Evolutionary conservation across 2,797 vertebrate genomes (phyloP), one percentile per base, ranked within the genome.

Genomic region (Bucorvus abyssinicus): DNA sequence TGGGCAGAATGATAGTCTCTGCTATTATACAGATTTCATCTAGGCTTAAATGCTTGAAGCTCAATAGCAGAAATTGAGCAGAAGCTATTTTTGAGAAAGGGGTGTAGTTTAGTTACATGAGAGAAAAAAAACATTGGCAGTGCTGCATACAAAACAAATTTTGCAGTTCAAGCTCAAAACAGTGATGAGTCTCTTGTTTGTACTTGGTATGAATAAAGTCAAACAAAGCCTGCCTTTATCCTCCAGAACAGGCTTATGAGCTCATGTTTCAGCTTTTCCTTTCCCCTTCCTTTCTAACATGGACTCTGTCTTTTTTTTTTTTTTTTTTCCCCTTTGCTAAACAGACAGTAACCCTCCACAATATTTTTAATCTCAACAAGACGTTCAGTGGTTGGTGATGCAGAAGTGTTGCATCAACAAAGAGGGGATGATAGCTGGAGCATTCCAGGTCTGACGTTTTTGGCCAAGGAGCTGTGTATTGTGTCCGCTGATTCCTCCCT

Each of bases 161-260:
- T 79, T 87, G 76, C 71, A 67, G 64, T 79, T 84, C 22, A 71
- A 30, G 52, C 94, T 90, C 65, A 71, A 64, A 79, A 40, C 86
- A 84, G 87, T 42, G 96, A 96, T 95, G 95, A 69, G 64, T 38
- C 74, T 80, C 83, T 73, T 87, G 89, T 92, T 96, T 47, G 0
- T 96, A 87, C 59, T 84, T 67, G 56, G 84, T 90, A 91, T 78
- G 92, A 91, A 32, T 81, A 42, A 79, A 93, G 91, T 81, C 36
- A 84, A 91, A 93, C 93, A 95, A 95, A 95, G 91, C 76, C 92
- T 93, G 63, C 55, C 69, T 95, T 94, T 83, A 97, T 95, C 75
- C 85, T 42, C 29, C 19, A 1, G 80, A 67, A 44, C 65, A 76
- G 44, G 49, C 84, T 79, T 34, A 55, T 59, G 65, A 95, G 94